phyloP scores from a whole-genome alignment of 2,888 invertebrate genomes.

The Leptogaster cylindrica region DNA sequence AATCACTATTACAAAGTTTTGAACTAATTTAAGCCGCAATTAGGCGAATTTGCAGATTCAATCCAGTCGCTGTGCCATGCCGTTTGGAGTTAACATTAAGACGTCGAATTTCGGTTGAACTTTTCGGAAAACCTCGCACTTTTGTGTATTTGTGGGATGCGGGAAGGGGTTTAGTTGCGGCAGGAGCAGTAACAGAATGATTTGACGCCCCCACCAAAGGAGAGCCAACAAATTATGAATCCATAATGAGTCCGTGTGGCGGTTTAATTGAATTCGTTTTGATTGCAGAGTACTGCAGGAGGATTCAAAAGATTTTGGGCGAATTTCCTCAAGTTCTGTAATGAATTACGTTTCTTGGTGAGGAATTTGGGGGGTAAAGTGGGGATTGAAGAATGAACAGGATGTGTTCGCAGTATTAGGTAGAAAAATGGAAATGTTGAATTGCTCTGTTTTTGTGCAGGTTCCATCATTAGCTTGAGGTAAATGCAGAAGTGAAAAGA shows the following conservation, averaged over 20 bases:
- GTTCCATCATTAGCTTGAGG: too few species aligned
- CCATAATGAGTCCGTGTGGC: constrained; percentile 21
- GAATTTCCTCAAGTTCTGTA: neutral
- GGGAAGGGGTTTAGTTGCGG: neutral
- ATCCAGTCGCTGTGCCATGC: neutral
- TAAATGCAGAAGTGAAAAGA: too few species aligned
- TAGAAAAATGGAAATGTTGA: too few species aligned
- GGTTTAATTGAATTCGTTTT: constrained; percentile 36
- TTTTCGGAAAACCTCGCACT: neutral
- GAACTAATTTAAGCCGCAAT: constrained; percentile 4
- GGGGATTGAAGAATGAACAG: too few species aligned
- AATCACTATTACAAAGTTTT: neutral
- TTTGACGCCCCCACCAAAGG: neutral
- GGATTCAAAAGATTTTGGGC: neutral
- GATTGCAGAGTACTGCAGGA: constrained; percentile 32
- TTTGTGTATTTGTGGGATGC: neutral
- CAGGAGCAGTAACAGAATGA: neutral
- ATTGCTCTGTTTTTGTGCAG: too few species aligned
- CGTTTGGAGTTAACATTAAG: neutral
- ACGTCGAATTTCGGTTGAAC: neutral
- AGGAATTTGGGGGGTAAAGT: too few species aligned
- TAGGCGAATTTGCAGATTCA: neutral
- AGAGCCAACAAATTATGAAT: constrained; percentile 19
- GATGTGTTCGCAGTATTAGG: too few species aligned
- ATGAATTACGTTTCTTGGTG: neutral